Evolutionary conservation across 1,140 invertebrate genomes (phyloP).

Genomic region (Aphaenogaster floridana): DNA sequence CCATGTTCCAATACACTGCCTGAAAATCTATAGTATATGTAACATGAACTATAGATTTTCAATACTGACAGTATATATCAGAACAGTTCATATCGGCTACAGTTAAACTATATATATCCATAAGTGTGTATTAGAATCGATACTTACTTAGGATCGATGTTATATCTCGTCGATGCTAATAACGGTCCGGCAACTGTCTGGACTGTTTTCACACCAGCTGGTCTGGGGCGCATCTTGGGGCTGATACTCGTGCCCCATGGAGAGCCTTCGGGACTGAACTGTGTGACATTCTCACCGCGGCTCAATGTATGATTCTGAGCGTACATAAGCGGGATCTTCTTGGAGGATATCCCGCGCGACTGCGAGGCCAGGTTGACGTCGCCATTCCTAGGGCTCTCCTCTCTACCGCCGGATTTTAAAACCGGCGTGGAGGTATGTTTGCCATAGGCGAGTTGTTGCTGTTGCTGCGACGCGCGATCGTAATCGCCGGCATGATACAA

Average conservation of each 20-base stretch:
- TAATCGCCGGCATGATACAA: slow-evolving; percentile 16
- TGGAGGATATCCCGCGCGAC: background rate
- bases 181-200: slow-evolving; percentile 83
- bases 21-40: too few relatives aligned
- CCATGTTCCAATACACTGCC: too few relatives aligned
- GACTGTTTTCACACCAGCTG: slow-evolving; percentile 77
- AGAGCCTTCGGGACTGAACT: slow-evolving; percentile 76
- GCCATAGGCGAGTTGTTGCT: background rate
- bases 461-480: background rate
- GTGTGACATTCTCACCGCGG: slow-evolving; percentile 70
- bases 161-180: slow-evolving; percentile 84
- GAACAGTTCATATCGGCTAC: too few relatives aligned
- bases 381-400: slow-evolving; percentile 73
- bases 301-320: slow-evolving; percentile 62
- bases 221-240: slow-evolving; percentile 79
- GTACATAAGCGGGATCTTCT: slow-evolving; percentile 31
- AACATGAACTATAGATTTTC: too few relatives aligned
- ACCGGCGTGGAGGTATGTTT: slow-evolving; percentile 80
- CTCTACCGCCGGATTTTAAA: slow-evolving; percentile 47
- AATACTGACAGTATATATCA: too few relatives aligned
- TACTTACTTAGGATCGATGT: slow-evolving; percentile 84
- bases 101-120: background rate
- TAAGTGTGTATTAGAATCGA: background rate
- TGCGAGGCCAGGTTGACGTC: background rate
- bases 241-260: slow-evolving; percentile 80